These are phyloP conservation scores for Sesia bembeciformis DNA, from an alignment of 2,888 invertebrate species.

Conservation along the genomic window DNA sequence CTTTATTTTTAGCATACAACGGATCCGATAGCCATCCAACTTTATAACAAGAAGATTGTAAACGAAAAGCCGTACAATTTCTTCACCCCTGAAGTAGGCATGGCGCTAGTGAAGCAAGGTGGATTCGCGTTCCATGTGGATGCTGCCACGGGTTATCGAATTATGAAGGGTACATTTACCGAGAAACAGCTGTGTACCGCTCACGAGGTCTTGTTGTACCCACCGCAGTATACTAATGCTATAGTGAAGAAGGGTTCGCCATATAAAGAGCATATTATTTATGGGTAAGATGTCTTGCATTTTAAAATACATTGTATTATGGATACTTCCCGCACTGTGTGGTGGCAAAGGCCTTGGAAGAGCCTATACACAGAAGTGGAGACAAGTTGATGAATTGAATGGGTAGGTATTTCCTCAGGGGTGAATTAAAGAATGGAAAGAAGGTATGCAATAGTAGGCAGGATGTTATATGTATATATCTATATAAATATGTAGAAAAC, in stretches of 20 bases:
- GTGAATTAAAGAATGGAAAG: too few relatives aligned
- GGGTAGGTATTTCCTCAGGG: too few relatives aligned
- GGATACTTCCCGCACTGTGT: too few relatives aligned
- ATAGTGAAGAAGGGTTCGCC: constrained; percentile 77
- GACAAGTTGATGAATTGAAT: too few relatives aligned
- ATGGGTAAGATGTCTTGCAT: constrained; percentile 56
- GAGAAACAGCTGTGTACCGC: constrained; percentile 81
- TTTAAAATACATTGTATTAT: too few relatives aligned
- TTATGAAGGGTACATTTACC: constrained; percentile 77
- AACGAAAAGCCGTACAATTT: constrained; percentile 48
- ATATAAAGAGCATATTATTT: constrained; percentile 75
- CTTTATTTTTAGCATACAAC: constrained; percentile 71
- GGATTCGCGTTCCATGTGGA: constrained; percentile 83
- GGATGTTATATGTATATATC: too few relatives aligned
- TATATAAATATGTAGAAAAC: too few relatives aligned
- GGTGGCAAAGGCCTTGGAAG: too few relatives aligned
- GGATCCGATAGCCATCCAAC: constrained; percentile 73
- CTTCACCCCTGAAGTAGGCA: constrained; percentile 69
- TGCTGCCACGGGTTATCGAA: constrained; percentile 78
- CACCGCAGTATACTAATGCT: constrained; percentile 72
- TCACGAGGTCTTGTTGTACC: constrained; percentile 76
- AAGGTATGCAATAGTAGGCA: too few relatives aligned
- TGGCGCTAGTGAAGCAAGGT: constrained; percentile 75
- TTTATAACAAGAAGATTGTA: constrained; percentile 75
- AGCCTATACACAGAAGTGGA: too few relatives aligned